phyloP scores from a whole-genome alignment of 2,797 vertebrate species.

The Falco columbarius region DNA sequence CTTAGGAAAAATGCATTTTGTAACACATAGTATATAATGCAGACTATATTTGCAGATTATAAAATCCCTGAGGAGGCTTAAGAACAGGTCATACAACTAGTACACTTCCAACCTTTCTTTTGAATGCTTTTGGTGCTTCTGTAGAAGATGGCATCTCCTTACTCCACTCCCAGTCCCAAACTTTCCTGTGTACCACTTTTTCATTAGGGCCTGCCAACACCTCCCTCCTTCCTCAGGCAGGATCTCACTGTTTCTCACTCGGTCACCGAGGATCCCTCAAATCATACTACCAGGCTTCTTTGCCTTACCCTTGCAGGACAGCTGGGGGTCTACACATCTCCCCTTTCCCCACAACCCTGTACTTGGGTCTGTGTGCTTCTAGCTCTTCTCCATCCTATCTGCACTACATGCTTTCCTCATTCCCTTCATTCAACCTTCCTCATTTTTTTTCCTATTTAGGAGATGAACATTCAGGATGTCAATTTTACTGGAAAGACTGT shows the following conservation, averaged over 20 bases:
- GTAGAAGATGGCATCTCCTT: neutral
- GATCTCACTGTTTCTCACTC: neutral
- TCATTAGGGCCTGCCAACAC: neutral
- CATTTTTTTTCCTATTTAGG: conserved; percentile 12
- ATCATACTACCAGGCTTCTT: neutral
- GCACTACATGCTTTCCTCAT: neutral
- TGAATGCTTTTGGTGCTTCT: neutral
- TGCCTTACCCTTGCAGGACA: neutral
- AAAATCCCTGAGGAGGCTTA: neutral
- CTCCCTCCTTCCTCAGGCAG: neutral
- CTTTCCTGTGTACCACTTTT: neutral
- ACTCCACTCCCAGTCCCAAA: neutral
- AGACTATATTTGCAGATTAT: neutral
- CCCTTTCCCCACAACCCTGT: neutral
- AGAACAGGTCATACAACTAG: neutral
- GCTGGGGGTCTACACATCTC: neutral
- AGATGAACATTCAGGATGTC: neutral
- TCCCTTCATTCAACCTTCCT: neutral
- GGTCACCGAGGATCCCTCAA: neutral
- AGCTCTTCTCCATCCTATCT: neutral
- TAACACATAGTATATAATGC: neutral
- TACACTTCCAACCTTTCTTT: neutral
- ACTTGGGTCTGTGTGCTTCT: neutral
- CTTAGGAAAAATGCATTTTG: neutral
- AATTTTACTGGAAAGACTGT: neutral